These are phyloP conservation scores for Pandemis corylana DNA, from an alignment of 2,888 invertebrate genomes.

Conservation along the genomic window DNA sequence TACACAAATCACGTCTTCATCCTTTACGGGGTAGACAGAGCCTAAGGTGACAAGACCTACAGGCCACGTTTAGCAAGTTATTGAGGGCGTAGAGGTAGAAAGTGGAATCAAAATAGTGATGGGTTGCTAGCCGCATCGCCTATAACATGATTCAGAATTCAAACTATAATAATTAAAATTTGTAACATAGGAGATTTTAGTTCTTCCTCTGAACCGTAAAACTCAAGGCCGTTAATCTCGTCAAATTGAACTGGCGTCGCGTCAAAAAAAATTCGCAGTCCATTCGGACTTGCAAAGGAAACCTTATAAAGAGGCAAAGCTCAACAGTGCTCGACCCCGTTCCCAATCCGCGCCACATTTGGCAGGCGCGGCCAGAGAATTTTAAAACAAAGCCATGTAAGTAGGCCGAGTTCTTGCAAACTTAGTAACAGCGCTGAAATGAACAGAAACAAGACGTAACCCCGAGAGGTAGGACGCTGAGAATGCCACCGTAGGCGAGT, in stretches of 20 bases:
- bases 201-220: not conserved
- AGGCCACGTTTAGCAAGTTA: too few relatives aligned
- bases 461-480: not conserved
- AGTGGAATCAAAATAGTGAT: too few relatives aligned
- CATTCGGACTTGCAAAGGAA: slow-evolving; percentile 48
- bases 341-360: slow-evolving; percentile 62
- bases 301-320: slow-evolving; percentile 49
- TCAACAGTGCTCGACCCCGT: slow-evolving; percentile 56
- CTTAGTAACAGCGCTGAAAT: slow-evolving; percentile 16
- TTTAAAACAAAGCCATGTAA: slow-evolving; percentile 67
- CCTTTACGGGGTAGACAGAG: too few relatives aligned
- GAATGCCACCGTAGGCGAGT: not conserved
- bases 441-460: not conserved
- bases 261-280: slow-evolving; percentile 36
- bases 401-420: slow-evolving; percentile 48
- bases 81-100: too few relatives aligned
- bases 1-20: too few relatives aligned
- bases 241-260: slow-evolving; percentile 37
- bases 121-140: too few relatives aligned
- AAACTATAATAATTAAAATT: too few relatives aligned
- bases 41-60: too few relatives aligned
- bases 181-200: too few relatives aligned
- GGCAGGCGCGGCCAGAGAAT: slow-evolving; percentile 61
- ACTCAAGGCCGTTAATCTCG: slow-evolving; percentile 24
- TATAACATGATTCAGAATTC: too few relatives aligned